A percentile compares a stretch with the other conserved stretches of the same genome.
phyloP scores from a whole-genome alignment of 1,140 invertebrate genomes.

The Macrosteles quadrilineatus region DNA sequence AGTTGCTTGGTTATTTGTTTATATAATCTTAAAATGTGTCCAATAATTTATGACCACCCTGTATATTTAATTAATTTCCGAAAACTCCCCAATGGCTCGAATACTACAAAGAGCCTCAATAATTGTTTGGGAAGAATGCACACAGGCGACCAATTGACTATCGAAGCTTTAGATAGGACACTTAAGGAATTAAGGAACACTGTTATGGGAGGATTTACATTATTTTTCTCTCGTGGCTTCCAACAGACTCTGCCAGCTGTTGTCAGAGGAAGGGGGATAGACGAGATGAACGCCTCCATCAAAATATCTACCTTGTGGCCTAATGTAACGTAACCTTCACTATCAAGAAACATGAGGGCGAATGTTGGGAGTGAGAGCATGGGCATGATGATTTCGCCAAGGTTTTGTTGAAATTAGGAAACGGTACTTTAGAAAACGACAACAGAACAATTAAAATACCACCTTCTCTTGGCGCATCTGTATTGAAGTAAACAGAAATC shows the following conservation, averaged over 20 bases:
- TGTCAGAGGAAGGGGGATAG: constrained; percentile 17
- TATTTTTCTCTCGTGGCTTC: constrained; percentile 43
- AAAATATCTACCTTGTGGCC: constrained; percentile 50
- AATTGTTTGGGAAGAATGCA: too few species aligned
- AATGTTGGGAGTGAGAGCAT: background rate
- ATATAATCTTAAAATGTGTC: too few species aligned
- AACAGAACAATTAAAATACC: background rate
- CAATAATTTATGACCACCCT: too few species aligned
- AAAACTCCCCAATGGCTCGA: constrained; percentile 38
- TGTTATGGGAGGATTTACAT: constrained; percentile 41
- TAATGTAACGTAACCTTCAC: background rate
- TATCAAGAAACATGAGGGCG: background rate
- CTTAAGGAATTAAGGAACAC: constrained; percentile 40
- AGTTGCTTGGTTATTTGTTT: too few species aligned
- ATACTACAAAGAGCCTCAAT: constrained; percentile 38
- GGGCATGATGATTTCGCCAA: background rate
- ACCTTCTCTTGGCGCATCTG: too few species aligned
- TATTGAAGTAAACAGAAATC: too few species aligned
- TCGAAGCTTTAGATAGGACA: constrained; percentile 43
- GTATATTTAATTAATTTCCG: constrained; percentile 42
- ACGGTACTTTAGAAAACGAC: constrained; percentile 12
- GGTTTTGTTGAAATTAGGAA: background rate
- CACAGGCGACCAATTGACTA: constrained; percentile 39
- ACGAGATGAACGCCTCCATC: constrained; percentile 50
- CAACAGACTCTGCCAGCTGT: constrained; percentile 35